These are phyloP conservation scores for Mus spretus DNA, from an alignment of 2,797 vertebrate species.

Conservation along the genomic window DNA sequence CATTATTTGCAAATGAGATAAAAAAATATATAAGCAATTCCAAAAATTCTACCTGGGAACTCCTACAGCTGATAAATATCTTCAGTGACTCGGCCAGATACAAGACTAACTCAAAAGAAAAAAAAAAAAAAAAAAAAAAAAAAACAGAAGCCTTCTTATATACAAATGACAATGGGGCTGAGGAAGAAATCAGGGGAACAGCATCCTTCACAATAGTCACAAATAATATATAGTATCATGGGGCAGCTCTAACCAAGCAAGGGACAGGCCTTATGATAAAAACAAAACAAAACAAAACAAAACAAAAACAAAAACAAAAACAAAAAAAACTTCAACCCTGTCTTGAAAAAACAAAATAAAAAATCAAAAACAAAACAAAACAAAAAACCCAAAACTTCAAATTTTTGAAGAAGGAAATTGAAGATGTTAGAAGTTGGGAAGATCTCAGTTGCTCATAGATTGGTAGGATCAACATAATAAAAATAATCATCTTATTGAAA, in stretches of 20 bases:
- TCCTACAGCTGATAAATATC: background rate
- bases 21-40: background rate
- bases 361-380: background rate
- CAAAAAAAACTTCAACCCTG: background rate
- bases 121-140: background rate
- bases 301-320: too few species aligned
- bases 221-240: background rate
- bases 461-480: background rate
- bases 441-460: background rate
- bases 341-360: background rate
- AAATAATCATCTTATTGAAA: background rate
- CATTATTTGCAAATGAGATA: background rate
- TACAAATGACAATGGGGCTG: background rate
- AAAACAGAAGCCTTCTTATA: background rate
- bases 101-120: background rate
- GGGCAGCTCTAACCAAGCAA: background rate
- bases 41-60: background rate
- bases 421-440: background rate
- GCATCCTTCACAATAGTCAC: background rate
- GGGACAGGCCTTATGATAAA: background rate
- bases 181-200: background rate
- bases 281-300: background rate
- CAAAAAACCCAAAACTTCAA: background rate
- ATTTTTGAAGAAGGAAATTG: background rate
- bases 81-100: background rate